Evolutionary conservation across 2,113 vertebrate genomes (phyloP), one percentile per base, ranked within the genome.

Genomic region (Scortum barcoo): DNA sequence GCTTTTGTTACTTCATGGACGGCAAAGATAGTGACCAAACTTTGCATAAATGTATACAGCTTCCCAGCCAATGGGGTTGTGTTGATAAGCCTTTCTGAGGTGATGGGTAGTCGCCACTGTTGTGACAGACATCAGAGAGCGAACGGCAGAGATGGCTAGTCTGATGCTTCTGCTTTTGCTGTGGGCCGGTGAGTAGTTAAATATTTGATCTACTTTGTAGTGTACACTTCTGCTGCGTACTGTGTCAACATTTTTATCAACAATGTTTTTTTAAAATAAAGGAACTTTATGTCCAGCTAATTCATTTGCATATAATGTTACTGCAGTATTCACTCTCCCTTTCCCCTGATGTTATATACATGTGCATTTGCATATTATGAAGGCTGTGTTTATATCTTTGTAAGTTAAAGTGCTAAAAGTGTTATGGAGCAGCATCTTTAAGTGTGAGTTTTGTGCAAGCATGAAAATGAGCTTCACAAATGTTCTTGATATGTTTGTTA

Each of bases 171-270:
- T 58, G 26, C 20, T 58, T 33, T 13, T 40, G n/a, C n/a, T 70
- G 54, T 78, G 33, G 16, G 12, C 61, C 1, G n/a, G 76, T 78
- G 33, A 58, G 76, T 70, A 13, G 5, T 56, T 4, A 19, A 19
- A 38, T 24, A n/a, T 10, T 10, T 62, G 7, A n/a, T 63, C 11
- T 63, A n/a, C 33, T 7, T 58, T 50, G 48, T 50, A 50, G 16
- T 50, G 19, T 20, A 50, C 48, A 10, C 9, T n/a, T n/a, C n/a
- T n/a, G n/a, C n/a, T n/a, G n/a, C n/a, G n/a, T n/a, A n/a, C n/a
- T n/a, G n/a, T n/a, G n/a, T n/a, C n/a, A n/a, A n/a, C n/a, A n/a
- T n/a, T n/a, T n/a, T n/a, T n/a, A n/a, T n/a, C n/a, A n/a, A 17
- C 33, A 9, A 33, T 58, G 57, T 42, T 12, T 42, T 42, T 42